phyloP scores from a whole-genome alignment of 92 coral and sea anemone species.

The Pocillopora meandrina region DNA sequence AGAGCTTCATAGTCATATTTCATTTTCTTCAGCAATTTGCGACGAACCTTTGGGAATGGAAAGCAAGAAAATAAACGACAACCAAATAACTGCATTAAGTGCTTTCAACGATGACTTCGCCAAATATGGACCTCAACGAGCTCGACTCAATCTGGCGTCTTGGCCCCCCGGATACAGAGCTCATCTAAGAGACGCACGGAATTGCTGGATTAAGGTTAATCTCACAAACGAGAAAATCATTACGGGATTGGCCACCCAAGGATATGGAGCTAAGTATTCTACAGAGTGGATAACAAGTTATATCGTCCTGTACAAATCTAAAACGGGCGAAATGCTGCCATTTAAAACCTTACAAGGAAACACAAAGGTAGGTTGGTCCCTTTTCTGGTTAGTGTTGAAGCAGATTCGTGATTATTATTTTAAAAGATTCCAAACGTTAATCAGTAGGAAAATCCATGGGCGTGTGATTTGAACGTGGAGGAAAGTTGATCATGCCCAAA shows the following conservation, averaged over 20 bases:
- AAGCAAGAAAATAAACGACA: conserved; percentile 32
- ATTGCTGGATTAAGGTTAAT: conserved; percentile 43
- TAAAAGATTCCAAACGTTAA: too few species aligned
- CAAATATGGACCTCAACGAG: conserved; percentile 52
- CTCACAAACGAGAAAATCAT: conserved; percentile 42
- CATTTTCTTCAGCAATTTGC: conserved; percentile 21
- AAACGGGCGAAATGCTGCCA: conserved; percentile 20
- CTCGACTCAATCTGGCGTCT: conserved; percentile 32
- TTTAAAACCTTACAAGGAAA: conserved; percentile 22
- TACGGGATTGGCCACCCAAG: conserved; percentile 63
- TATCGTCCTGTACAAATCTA: conserved; percentile 37
- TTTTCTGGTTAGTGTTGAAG: too few species aligned
- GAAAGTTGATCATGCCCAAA: too few species aligned
- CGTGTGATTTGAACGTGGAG: too few species aligned
- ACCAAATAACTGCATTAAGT: conserved; percentile 28
- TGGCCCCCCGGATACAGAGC: conserved; percentile 61
- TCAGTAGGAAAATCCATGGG: too few species aligned
- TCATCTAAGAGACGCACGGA: background rate
- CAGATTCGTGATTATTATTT: too few species aligned
- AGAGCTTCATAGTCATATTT: background rate
- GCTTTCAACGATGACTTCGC: conserved; percentile 39
- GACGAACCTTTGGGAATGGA: conserved; percentile 46
- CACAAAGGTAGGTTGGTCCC: conserved; percentile 22
- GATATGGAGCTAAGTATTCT: conserved; percentile 37
- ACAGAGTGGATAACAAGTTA: conserved; percentile 54